Evolutionary conservation across 2,797 vertebrate genomes (phyloP), one percentile per base, ranked within the genome.

Genomic region (Podarcis lilfordi): DNA sequence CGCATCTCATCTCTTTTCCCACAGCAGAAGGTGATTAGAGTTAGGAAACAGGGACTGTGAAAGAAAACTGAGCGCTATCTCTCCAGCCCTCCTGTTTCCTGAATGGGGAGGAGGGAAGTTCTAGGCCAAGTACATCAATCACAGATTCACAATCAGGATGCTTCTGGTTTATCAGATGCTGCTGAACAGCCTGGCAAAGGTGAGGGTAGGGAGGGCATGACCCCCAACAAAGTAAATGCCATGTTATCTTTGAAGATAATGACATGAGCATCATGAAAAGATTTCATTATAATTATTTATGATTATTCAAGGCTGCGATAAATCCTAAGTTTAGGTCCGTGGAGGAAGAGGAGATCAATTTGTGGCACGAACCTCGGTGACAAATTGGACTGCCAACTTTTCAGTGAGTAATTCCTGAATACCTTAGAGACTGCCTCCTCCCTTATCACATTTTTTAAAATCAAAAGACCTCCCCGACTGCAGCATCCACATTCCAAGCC

Each of bases 1-100:
- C 98, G 97, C 98, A 98, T 98, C 98, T 98, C 98, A 98, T 98
- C 98, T 98, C 98, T 98, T 99, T 89, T 99, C 99, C 99, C 98
- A 99, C 98, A 99, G 98, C 98, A 98, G 98, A 98, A 98, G 98
- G 98, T 98, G 98, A 99, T 98, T 98, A 98, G 98, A 97, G 97
- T 98, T 98, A 96, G 97, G 97, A 97, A 97, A 96, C 96, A 94
- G 96, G 95, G 97, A 95, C 97, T 97, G 96, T 97, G 96, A 98
- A 98, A 97, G 97, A 98, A 97, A 97, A 96, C 97, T 96, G 79
- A 96, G 96, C 68, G 84, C 98, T 98, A 98, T 99, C 98, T 98
- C 97, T 97, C 93, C 93, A 95, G 97, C 97, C 98, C 98, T 98
- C 97, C 96, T 98, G 97, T 97, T 98, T 98, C 97, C 98, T 97